phyloP scores from a whole-genome alignment of 2,113 vertebrate genomes.

The Toxostoma redivivum region DNA sequence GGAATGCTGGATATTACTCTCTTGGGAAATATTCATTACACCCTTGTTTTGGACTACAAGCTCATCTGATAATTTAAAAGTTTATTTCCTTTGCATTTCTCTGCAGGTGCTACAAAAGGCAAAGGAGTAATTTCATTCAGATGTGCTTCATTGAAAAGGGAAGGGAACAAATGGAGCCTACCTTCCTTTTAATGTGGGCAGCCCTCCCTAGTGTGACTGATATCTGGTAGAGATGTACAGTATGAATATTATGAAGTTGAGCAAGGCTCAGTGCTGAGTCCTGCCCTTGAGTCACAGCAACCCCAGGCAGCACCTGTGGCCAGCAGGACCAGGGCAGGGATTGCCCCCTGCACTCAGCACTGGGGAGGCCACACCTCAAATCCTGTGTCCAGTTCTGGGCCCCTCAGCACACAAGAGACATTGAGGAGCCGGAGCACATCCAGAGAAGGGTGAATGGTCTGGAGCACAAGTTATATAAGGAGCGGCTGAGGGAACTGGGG shows the following conservation, averaged over 20 bases:
- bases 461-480: neutral
- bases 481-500: neutral
- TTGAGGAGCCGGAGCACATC: neutral
- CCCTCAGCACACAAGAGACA: fast-evolving
- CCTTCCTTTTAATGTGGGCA: neutral
- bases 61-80: neutral
- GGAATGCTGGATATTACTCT: neutral
- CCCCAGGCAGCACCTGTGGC: neutral
- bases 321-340: neutral
- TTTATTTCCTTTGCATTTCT: neutral
- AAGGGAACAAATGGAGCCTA: neutral
- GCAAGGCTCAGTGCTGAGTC: no score
- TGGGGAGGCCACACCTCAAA: fast-evolving
- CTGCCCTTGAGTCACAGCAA: neutral
- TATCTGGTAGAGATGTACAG: neutral
- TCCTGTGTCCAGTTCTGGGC: neutral
- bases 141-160: neutral
- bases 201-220: fast-evolving
- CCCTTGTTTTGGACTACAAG: neutral
- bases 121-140: neutral
- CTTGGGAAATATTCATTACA: neutral
- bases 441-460: neutral
- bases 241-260: neutral
- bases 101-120: neutral
- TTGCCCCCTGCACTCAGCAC: neutral